Base-by-base conservation (phyloP, 2,113 vertebrate genomes). In the Plecotus auritus region DNA sequence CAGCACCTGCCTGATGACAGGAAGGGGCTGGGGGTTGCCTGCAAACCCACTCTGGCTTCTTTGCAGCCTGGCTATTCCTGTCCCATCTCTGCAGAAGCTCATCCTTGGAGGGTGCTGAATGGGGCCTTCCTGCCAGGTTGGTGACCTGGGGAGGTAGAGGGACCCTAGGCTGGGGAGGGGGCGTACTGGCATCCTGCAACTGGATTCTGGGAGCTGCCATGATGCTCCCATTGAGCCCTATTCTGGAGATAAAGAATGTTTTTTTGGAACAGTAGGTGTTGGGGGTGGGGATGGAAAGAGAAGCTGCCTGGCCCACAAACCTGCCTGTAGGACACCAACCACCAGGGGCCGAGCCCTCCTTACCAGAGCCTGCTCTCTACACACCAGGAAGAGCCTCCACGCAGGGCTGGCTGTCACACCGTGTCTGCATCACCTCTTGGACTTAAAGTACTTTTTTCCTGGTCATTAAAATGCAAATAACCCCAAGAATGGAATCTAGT, bases 391-490 rank as follows among this genome's bases (percentile, higher is more conserved):
- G 40, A 59, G 54, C 35, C 77, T 78, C 45, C 12, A 32, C n/a
- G 5, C 32, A 64, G 49, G 17, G 13, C 6, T 73, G 32, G 20
- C 81, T 61, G 61, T 81, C 73, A 89, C 56, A 13, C n/a, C 16
- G 26, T 5, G 9, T 64, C 73, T 77, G 37, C 2, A 51, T 40
- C 67, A 78, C 14, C 32, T 56, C 49, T 88, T 49, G 89, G 47
- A 77, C 83, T 83, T 73, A 88, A 42, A 81, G 49, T 3, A 1
- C 61, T 87, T 94, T 94, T 90, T 69, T 11, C 13, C 89, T 87
- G 67, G 66, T 85, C 67, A 88, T 95, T 91, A 92, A 95, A 95
- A 93, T 92, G 76, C 54, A 94, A 90, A 92, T 88, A 92, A 35
- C 26, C 20, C 67, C 64, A 73, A 91, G 76, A 94, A 95, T 59